phyloP scores from a whole-genome alignment of 2,888 invertebrate species.

The Miltochrista miniata region DNA sequence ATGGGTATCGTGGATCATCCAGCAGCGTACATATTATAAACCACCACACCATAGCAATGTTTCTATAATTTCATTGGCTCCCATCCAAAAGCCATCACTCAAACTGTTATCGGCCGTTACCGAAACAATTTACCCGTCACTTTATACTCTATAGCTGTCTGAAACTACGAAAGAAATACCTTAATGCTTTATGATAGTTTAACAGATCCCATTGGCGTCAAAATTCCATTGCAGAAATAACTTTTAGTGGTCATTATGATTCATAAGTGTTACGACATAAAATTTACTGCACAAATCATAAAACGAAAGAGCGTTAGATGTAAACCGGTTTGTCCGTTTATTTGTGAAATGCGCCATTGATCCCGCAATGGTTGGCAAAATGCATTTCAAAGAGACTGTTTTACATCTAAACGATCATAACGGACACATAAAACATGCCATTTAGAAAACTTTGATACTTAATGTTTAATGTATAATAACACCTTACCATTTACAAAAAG shows the following conservation, averaged over 20 bases:
- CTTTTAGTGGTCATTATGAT: neutral
- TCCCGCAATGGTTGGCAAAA: no score
- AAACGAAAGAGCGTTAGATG: neutral
- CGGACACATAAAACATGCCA: no score
- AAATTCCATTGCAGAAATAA: conserved; percentile 1
- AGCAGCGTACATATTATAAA: neutral
- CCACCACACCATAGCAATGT: conserved; percentile 2
- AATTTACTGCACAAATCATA: neutral
- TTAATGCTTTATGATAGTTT: conserved; percentile 6
- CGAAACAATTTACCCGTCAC: conserved; percentile 20
- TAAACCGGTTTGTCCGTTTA: no score
- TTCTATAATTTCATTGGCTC: conserved; percentile 18
- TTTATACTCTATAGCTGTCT: conserved; percentile 7
- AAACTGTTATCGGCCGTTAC: conserved; percentile 28
- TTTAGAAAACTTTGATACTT: no score
- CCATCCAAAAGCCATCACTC: conserved; percentile 27
- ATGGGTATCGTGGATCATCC: neutral
- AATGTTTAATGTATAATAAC: no score
- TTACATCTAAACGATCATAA: no score
- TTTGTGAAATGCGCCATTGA: no score
- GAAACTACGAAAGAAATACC: conserved; percentile 2
- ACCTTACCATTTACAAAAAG: no score
- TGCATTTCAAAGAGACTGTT: no score
- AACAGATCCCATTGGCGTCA: conserved; percentile 6
- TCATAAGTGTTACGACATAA: neutral